Conservation (phyloP, 2,113 vertebrate genomes). For the Sisor rabdophorus region DNA sequence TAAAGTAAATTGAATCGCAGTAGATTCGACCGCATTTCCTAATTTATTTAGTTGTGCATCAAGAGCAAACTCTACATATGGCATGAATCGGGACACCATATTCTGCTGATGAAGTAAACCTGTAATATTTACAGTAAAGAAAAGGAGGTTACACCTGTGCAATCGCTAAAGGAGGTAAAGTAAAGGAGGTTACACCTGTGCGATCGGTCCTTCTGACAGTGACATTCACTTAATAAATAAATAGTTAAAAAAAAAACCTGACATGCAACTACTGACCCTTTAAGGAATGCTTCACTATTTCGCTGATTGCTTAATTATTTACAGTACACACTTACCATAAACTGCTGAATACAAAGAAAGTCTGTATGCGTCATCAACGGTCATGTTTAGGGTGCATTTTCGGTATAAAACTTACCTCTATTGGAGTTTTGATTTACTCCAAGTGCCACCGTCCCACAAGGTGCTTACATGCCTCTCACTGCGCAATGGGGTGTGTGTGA, state of each 20-base stretch:
- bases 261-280: not conserved
- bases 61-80: not conserved
- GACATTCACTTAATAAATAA: not conserved
- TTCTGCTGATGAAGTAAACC: not conserved
- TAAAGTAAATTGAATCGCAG: not conserved
- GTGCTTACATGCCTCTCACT: slow-evolving; percentile 10
- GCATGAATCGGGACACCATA: not conserved
- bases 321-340: not conserved
- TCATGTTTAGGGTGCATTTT: not conserved
- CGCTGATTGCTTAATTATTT: not conserved
- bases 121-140: not conserved
- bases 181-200: not conserved
- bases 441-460: not conserved
- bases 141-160: not conserved
- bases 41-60: not conserved
- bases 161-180: too few species aligned
- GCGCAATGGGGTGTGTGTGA: too few species aligned
- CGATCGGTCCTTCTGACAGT: not conserved
- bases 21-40: not conserved
- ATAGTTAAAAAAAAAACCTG: not conserved
- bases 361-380: not conserved
- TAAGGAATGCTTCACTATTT: not conserved
- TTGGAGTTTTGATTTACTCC: slow-evolving; percentile 2
- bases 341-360: not conserved
- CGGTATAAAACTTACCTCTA: not conserved